phyloP scores from a whole-genome alignment of 2,113 vertebrate species.

The Haemorhous mexicanus region DNA sequence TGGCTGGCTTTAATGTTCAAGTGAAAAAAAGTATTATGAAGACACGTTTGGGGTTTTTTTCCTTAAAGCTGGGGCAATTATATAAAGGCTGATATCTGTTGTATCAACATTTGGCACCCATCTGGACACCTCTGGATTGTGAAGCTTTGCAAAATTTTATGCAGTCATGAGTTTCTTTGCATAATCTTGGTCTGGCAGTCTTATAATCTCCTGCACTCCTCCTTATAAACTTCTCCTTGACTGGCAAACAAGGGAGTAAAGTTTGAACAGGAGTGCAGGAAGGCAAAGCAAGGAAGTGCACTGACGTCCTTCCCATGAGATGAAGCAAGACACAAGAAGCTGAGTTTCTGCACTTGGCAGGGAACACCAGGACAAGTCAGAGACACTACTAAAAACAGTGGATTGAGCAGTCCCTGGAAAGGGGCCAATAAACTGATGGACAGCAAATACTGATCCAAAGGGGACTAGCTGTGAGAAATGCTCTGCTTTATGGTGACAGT shows the following conservation, averaged over 20 bases:
- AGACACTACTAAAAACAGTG: not conserved
- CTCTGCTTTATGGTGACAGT: not conserved
- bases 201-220: not conserved
- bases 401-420: not conserved
- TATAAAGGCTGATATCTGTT: not conserved
- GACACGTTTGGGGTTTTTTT: accelerated
- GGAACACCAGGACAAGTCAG: not conserved
- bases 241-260: not conserved
- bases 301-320: not conserved
- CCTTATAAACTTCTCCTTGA: not conserved
- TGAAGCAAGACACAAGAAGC: not conserved
- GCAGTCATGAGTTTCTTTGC: not conserved
- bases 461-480: not conserved
- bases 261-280: not conserved
- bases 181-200: not conserved
- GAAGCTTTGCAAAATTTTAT: not conserved
- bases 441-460: not conserved
- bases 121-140: not conserved
- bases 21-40: not conserved
- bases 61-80: not conserved
- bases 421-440: not conserved
- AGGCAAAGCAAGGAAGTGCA: not conserved
- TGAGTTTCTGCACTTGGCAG: not conserved
- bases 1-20: not conserved
- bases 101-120: not conserved